Percentiles rank a stretch among this genome's conserved stretches.
Conservation (phyloP, 2,888 invertebrate genomes). For the Ferdinandea cuprea region DNA sequence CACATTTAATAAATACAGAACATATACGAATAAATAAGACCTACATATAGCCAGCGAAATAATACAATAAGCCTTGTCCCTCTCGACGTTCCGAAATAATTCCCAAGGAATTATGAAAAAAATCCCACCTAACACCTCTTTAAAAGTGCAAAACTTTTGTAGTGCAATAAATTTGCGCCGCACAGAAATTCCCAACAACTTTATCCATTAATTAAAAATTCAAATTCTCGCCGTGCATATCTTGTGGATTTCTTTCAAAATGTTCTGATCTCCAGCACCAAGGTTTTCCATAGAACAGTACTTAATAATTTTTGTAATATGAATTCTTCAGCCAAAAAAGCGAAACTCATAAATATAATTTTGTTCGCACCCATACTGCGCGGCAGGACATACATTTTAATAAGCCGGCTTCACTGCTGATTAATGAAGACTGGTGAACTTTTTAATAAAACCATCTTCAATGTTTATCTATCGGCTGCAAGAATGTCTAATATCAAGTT, state of each 20-base stretch:
- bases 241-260: slow-evolving; percentile 52
- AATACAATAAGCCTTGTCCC: too few relatives aligned
- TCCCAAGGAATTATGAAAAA: slow-evolving; percentile 3
- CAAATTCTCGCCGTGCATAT: slow-evolving; percentile 75
- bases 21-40: too few relatives aligned
- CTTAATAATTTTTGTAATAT: slow-evolving; percentile 35
- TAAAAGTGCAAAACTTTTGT: slow-evolving; percentile 59
- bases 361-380: slow-evolving; percentile 57
- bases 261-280: slow-evolving; percentile 47
- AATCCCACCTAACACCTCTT: slow-evolving; percentile 13
- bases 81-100: neutral
- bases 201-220: slow-evolving; percentile 82
- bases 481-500: slow-evolving; percentile 12
- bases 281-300: slow-evolving; percentile 23
- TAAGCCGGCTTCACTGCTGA: slow-evolving; percentile 62
- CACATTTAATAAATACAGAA: too few relatives aligned
- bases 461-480: slow-evolving; percentile 37
- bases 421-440: slow-evolving; percentile 53
- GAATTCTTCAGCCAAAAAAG: slow-evolving; percentile 29
- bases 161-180: slow-evolving; percentile 73
- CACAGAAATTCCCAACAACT: slow-evolving; percentile 79
- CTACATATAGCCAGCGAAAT: too few relatives aligned
- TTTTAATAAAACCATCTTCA: slow-evolving; percentile 55
- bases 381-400: slow-evolving; percentile 61
- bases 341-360: slow-evolving; percentile 69